phyloP scores from a whole-genome alignment of 2,113 vertebrate genomes.

The Athene cunicularia region DNA sequence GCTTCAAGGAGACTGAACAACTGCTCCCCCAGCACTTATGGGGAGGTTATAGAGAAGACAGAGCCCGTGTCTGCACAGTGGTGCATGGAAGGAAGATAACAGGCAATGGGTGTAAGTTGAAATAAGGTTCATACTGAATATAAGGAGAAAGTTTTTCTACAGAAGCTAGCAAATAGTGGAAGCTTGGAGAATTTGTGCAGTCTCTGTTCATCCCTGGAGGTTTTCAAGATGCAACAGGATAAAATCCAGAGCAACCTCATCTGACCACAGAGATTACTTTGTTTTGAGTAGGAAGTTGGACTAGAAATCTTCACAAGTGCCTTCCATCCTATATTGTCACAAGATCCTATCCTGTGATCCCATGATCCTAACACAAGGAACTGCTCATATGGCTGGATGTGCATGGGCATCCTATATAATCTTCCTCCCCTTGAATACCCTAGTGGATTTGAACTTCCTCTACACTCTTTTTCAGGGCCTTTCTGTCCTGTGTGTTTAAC shows the following conservation, averaged over 20 bases:
- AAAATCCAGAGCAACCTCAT: not conserved
- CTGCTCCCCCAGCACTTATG: accelerated
- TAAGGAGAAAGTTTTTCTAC: not conserved
- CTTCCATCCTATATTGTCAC: not conserved
- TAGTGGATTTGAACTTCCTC: not conserved
- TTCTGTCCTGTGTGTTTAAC: not conserved
- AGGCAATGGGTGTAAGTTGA: not conserved
- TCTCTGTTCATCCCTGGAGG: not conserved
- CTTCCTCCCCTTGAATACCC: not conserved
- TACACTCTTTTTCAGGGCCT: not conserved
- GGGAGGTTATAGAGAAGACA: not conserved
- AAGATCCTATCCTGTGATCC: not conserved
- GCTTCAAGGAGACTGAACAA: not conserved
- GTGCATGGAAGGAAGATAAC: not conserved
- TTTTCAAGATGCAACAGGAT: not conserved
- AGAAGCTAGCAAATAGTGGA: not conserved
- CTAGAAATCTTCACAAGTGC: not conserved
- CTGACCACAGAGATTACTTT: not conserved
- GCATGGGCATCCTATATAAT: not conserved
- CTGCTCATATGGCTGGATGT: not conserved
- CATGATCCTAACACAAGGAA: not conserved
- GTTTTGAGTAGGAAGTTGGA: not conserved
- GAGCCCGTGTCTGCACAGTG: not conserved
- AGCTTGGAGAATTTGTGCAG: not conserved
- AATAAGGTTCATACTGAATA: not conserved